A percentile compares a stretch with the other conserved stretches of the same genome.
Conservation (phyloP, 2,797 vertebrate genomes). For the Gephyroberyx darwinii region DNA sequence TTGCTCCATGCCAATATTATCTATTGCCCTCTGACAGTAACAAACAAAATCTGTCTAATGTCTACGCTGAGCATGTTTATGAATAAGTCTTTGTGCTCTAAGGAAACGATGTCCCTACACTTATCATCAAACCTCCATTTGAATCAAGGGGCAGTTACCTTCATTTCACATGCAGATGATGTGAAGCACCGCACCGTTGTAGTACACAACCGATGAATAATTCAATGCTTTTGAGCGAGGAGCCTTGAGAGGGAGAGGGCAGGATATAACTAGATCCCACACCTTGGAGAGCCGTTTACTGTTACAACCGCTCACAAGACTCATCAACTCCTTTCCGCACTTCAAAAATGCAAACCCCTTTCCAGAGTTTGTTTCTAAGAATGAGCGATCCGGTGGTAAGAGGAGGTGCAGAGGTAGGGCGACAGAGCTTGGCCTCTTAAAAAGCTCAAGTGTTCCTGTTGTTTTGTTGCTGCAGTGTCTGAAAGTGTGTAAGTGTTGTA, state of each 20-base stretch:
- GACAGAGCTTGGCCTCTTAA: conserved; percentile 49
- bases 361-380: conserved; percentile 39
- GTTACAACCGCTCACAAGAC: conserved; percentile 39
- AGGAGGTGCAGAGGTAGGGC: conserved; percentile 32
- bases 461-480: conserved; percentile 22
- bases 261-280: conserved; percentile 52
- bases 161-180: conserved; percentile 58
- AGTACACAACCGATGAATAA: conserved; percentile 54
- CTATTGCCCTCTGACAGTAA: conserved; percentile 46
- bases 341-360: conserved; percentile 41
- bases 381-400: conserved; percentile 41
- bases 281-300: conserved; percentile 53
- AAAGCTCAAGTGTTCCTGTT: conserved; percentile 51
- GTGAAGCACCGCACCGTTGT: conserved; percentile 42
- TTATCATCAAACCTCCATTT: conserved; percentile 46
- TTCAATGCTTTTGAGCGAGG: conserved; percentile 35
- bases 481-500: conserved; percentile 33
- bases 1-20: conserved; percentile 37
- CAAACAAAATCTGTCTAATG: conserved; percentile 63
- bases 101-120: conserved; percentile 44
- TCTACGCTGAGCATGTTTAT: conserved; percentile 32
- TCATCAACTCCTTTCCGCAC: conserved; percentile 30
- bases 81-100: conserved; percentile 50
- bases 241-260: conserved; percentile 39
- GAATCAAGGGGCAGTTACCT: conserved; percentile 37